phyloP scores from a whole-genome alignment of 2,113 vertebrate genomes.

The Myrmecophaga tridactyla region DNA sequence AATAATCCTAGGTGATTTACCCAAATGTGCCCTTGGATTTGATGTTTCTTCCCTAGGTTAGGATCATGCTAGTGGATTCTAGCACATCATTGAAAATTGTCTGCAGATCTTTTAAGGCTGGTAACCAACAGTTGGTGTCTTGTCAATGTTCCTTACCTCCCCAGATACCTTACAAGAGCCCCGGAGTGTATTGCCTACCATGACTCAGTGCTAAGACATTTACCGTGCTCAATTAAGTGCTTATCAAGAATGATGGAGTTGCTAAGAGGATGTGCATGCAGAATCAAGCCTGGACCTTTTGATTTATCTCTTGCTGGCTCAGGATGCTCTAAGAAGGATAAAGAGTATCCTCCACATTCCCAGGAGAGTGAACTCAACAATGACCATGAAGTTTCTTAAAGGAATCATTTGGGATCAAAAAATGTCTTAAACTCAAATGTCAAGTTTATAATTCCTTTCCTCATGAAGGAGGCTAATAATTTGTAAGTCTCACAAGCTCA shows the following conservation, averaged over 20 bases:
- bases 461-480: background rate
- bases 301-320: constrained; percentile 16
- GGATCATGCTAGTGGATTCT: background rate
- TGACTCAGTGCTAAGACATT: constrained; percentile 40
- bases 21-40: constrained; percentile 7
- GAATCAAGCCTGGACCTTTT: background rate
- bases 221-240: constrained; percentile 47
- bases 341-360: background rate
- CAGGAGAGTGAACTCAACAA: too few species aligned
- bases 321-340: background rate
- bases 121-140: background rate
- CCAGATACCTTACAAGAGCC: background rate
- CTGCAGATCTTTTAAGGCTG: background rate
- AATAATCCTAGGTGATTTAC: background rate
- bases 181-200: background rate
- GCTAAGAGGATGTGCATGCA: background rate
- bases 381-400: background rate
- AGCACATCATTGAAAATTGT: background rate
- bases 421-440: background rate
- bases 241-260: constrained; percentile 45
- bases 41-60: background rate
- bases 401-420: background rate
- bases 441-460: background rate
- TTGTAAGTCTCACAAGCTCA: background rate
- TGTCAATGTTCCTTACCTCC: background rate